Conservation (phyloP, 2,888 invertebrate genomes). For the Drosophila buzzatii region DNA sequence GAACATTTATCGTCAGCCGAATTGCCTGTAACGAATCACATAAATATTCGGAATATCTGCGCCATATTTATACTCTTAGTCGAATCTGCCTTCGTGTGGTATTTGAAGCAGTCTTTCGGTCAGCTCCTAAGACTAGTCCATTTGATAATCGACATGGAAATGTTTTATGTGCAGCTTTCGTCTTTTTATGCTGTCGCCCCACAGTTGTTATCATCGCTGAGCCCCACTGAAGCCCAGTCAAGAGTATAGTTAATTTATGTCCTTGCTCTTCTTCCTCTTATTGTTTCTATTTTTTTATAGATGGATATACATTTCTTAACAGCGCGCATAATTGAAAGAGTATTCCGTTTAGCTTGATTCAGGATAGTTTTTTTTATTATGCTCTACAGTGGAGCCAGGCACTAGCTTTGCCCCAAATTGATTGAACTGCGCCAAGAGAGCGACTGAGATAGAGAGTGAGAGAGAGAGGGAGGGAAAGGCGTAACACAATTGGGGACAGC, state of each 20-base stretch:
- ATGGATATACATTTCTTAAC: background rate
- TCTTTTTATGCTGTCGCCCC: constrained; percentile 2
- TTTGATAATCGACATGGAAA: constrained; percentile 6
- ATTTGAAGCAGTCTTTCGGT: background rate
- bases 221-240: constrained; percentile 1
- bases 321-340: constrained; percentile 6
- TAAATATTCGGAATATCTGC: background rate
- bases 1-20: too few relatives aligned
- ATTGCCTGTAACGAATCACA: background rate
- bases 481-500: constrained; percentile 44
- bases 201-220: constrained; percentile 7
- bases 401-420: constrained; percentile 46
- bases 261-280: background rate
- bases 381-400: background rate
- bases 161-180: constrained; percentile 4
- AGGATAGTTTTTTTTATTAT: constrained; percentile 14
- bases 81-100: background rate
- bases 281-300: background rate
- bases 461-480: background rate
- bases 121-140: background rate
- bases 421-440: constrained; percentile 41
- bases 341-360: constrained; percentile 19
- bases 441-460: background rate
- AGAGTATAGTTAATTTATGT: constrained; percentile 1
- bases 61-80: background rate